Percentiles rank a stretch among this genome's conserved stretches.
Evolutionary conservation across 2,113 vertebrate genomes (phyloP).

Genomic region (Caracal caracal): DNA sequence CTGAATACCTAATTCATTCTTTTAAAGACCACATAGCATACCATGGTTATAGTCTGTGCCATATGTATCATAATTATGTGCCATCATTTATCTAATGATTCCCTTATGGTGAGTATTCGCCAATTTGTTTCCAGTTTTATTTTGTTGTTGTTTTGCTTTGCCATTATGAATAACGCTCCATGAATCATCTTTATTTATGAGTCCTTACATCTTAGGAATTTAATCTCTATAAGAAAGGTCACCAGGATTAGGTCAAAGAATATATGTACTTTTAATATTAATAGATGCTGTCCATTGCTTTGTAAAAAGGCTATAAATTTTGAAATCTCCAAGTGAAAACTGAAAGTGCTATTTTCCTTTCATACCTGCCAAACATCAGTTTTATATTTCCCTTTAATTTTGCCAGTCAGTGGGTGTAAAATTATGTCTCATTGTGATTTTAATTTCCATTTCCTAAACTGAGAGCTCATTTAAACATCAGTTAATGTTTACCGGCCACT

Average conservation of each 20-base stretch:
- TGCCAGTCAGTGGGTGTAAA: neutral
- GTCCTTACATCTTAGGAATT: neutral
- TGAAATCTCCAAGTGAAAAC: neutral
- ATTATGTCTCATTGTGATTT: conserved; percentile 19
- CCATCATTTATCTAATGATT: neutral
- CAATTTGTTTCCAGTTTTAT: neutral
- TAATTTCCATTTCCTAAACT: neutral
- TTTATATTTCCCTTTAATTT: neutral
- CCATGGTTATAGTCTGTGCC: neutral
- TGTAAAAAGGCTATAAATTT: neutral
- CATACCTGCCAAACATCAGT: neutral
- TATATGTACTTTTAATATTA: neutral
- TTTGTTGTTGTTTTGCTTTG: neutral
- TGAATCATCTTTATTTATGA: neutral
- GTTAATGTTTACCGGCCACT: neutral
- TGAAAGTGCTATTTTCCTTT: neutral
- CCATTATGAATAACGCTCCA: neutral
- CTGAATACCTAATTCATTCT: neutral
- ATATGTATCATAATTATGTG: neutral
- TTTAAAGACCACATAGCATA: neutral
- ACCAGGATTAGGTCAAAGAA: neutral
- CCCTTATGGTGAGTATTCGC: neutral
- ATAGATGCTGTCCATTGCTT: neutral
- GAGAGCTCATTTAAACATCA: neutral
- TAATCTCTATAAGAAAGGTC: neutral